Percentiles rank a stretch among this genome's conserved stretches.
Conservation (phyloP, 1,140 invertebrate species). For the Drosophila sechellia region DNA sequence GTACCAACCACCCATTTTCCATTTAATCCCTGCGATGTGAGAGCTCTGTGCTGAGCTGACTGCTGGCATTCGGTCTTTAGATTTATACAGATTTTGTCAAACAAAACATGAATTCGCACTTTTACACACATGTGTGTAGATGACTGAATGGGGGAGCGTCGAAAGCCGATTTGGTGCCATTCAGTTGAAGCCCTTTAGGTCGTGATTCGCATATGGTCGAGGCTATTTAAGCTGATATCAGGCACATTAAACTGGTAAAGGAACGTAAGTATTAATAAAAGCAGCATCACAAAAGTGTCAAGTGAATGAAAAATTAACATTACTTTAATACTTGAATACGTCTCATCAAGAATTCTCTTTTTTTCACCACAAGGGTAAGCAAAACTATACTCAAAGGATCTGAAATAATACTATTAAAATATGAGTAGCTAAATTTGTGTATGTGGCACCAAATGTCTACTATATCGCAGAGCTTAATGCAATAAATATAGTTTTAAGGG, state of each 20-base stretch:
- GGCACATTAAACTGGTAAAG: background rate
- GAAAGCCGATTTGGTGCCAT: slow-evolving; percentile 47
- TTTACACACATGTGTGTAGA: slow-evolving; percentile 45
- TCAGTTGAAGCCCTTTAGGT: slow-evolving; percentile 25
- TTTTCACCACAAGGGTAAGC: too few species aligned
- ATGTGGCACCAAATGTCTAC: too few species aligned
- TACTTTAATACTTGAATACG: background rate
- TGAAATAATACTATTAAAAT: too few species aligned
- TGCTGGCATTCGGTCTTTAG: slow-evolving; percentile 74
- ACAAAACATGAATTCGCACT: slow-evolving; percentile 82
- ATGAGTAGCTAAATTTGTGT: too few species aligned
- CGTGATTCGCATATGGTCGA: slow-evolving; percentile 18
- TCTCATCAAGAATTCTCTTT: too few species aligned
- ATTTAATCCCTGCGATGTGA: slow-evolving; percentile 46
- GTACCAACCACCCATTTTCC: background rate
- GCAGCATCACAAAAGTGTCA: background rate
- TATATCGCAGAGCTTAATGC: too few species aligned
- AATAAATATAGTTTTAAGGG: too few species aligned
- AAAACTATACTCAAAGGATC: too few species aligned
- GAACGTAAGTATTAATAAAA: background rate
- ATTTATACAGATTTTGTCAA: slow-evolving; percentile 82
- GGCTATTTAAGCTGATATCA: background rate
- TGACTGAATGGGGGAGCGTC: slow-evolving; percentile 4
- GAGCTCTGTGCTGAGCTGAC: slow-evolving; percentile 34
- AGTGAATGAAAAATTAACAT: background rate